These are phyloP conservation scores for Drosophila quinaria DNA, from an alignment of 2,888 invertebrate species.

Conservation along the genomic window DNA sequence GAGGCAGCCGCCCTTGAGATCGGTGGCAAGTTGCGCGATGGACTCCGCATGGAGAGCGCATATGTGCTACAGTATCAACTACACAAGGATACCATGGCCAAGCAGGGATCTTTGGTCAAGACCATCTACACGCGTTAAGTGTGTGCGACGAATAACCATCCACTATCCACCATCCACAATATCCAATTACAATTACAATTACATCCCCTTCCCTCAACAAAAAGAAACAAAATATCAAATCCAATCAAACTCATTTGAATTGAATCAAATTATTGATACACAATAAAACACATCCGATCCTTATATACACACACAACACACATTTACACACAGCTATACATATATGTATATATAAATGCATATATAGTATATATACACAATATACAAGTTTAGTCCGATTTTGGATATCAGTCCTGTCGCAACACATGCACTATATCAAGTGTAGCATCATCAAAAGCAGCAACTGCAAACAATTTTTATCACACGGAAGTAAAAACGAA, in stretches of 20 bases:
- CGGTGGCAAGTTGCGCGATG: conserved; percentile 94
- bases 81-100: conserved; percentile 93
- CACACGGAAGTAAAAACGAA: background rate
- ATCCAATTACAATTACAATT: background rate
- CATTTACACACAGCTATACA: background rate
- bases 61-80: conserved; percentile 89
- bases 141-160: background rate
- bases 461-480: background rate
- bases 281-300: background rate
- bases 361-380: background rate
- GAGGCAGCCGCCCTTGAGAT: conserved; percentile 93
- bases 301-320: background rate
- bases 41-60: conserved; percentile 88
- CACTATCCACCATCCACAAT: background rate
- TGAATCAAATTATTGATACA: conserved; percentile 8
- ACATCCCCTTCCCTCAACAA: background rate
- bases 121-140: conserved; percentile 67
- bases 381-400: conserved; percentile 2
- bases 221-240: background rate
- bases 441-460: background rate
- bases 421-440: conserved; percentile 1
- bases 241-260: background rate
- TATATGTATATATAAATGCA: background rate
- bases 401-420: conserved; percentile 9
- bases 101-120: conserved; percentile 92